Conservation (phyloP, 1,140 invertebrate species). For the Drosophila pruinosa region DNA sequence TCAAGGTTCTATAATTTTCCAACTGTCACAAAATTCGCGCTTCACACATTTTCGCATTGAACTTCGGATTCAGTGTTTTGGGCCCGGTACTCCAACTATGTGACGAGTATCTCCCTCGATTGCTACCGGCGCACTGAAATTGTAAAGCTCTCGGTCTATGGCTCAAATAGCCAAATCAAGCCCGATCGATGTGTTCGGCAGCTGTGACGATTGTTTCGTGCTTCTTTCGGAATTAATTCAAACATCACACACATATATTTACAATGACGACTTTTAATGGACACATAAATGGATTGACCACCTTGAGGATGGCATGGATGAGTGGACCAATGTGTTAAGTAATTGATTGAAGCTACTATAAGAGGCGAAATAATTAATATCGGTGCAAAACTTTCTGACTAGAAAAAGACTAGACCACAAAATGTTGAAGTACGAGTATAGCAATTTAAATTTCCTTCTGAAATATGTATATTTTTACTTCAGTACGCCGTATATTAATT, state of each 20-base stretch:
- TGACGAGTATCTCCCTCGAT: constrained; percentile 43
- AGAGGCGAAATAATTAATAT: neutral
- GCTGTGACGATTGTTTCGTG: constrained; percentile 34
- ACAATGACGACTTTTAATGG: neutral
- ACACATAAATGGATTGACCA: neutral
- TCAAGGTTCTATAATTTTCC: constrained; percentile 65
- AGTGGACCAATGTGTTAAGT: neutral
- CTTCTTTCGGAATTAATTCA: constrained; percentile 6
- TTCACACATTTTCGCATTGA: constrained; percentile 51
- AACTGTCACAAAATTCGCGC: constrained; percentile 48
- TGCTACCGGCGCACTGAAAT: constrained; percentile 63
- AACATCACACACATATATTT: neutral
- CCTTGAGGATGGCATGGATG: neutral
- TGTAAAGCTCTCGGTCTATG: neutral
- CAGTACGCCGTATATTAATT: neutral
- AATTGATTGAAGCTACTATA: neutral
- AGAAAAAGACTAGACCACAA: too few relatives aligned
- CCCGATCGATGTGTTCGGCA: constrained; percentile 54
- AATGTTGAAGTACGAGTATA: too few relatives aligned
- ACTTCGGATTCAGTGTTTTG: constrained; percentile 6
- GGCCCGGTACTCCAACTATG: constrained; percentile 41
- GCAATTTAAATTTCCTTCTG: too few relatives aligned
- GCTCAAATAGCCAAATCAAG: constrained; percentile 45
- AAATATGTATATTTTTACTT: too few relatives aligned
- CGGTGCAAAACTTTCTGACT: too few relatives aligned